phyloP scores from a whole-genome alignment of 2,113 vertebrate species.

The Podilymbus podiceps region DNA sequence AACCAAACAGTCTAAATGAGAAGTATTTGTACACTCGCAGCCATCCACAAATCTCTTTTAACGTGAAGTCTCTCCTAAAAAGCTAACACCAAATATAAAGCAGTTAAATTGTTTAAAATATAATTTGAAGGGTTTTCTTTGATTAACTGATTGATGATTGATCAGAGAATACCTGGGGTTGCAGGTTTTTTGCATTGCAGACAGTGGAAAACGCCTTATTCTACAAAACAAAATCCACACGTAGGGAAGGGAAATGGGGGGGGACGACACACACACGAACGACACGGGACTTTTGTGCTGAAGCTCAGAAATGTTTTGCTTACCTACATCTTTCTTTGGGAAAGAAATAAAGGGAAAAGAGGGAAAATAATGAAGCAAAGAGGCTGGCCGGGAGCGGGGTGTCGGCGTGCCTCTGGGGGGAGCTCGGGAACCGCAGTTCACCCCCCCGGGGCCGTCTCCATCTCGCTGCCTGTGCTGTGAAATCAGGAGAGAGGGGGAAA shows the following conservation, averaged over 20 bases:
- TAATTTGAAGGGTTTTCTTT: neutral
- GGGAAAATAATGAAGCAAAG: neutral
- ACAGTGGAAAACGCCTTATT: neutral
- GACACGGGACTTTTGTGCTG: neutral
- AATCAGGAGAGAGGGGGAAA: neutral
- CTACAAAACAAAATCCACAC: neutral
- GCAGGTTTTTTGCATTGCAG: neutral
- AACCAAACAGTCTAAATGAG: neutral
- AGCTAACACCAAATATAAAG: neutral
- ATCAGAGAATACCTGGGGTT: neutral
- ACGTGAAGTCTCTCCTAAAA: neutral
- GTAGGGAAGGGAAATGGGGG: neutral
- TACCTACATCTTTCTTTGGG: neutral
- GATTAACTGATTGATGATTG: too few relatives aligned
- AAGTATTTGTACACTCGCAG: neutral
- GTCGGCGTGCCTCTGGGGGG: slow-evolving; percentile 49
- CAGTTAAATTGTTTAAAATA: neutral
- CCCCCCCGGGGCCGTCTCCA: neutral
- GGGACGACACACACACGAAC: too few relatives aligned
- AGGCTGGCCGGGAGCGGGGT: neutral
- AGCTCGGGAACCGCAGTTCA: slow-evolving; percentile 44
- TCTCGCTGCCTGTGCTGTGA: neutral
- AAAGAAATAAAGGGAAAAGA: neutral
- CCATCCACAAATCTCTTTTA: neutral
- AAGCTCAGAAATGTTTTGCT: neutral